Percentiles rank a stretch among this genome's conserved stretches.
Evolutionary conservation across 2,113 vertebrate genomes (phyloP).

Genomic region (Epinephelus fuscoguttatus): DNA sequence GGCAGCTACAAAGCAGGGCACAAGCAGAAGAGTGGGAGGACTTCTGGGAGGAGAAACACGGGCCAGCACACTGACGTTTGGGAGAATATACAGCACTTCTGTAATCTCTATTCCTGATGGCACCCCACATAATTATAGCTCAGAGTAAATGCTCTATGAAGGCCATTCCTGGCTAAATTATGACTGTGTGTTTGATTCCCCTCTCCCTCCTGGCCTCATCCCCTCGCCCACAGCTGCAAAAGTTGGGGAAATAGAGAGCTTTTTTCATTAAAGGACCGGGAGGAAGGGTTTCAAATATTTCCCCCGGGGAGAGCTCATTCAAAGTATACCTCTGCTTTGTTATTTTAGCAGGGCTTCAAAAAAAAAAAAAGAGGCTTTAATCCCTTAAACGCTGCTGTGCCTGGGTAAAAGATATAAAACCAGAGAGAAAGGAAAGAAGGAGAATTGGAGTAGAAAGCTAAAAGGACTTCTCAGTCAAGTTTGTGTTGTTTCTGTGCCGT

Average conservation of each 20-base stretch:
- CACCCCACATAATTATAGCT: slow-evolving; percentile 79
- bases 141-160: slow-evolving; percentile 67
- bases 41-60: slow-evolving; percentile 46
- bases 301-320: slow-evolving; percentile 75
- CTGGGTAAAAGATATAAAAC: slow-evolving; percentile 66
- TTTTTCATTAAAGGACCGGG: slow-evolving; percentile 68
- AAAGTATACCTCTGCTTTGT: slow-evolving; percentile 75
- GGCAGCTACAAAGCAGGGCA: slow-evolving; percentile 45
- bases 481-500: slow-evolving; percentile 42
- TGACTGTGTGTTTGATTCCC: slow-evolving; percentile 52
- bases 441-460: slow-evolving; percentile 10
- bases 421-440: slow-evolving; percentile 41
- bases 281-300: slow-evolving; percentile 79
- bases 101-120: slow-evolving; percentile 74
- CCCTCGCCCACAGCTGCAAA: slow-evolving; percentile 67
- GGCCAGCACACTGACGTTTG: slow-evolving; percentile 27
- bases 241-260: slow-evolving; percentile 42
- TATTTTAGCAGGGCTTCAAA: slow-evolving; percentile 71
- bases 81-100: slow-evolving; percentile 60
- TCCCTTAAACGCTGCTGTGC: slow-evolving; percentile 73
- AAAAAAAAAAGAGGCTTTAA: slow-evolving; percentile 63
- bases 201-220: slow-evolving; percentile 63
- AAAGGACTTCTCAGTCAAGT: slow-evolving; percentile 6
- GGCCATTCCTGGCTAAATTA: slow-evolving; percentile 72
- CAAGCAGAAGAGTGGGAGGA: slow-evolving; percentile 43